phyloP scores from a whole-genome alignment of 2,888 invertebrate genomes.

The Toxonevra muliebris region DNA sequence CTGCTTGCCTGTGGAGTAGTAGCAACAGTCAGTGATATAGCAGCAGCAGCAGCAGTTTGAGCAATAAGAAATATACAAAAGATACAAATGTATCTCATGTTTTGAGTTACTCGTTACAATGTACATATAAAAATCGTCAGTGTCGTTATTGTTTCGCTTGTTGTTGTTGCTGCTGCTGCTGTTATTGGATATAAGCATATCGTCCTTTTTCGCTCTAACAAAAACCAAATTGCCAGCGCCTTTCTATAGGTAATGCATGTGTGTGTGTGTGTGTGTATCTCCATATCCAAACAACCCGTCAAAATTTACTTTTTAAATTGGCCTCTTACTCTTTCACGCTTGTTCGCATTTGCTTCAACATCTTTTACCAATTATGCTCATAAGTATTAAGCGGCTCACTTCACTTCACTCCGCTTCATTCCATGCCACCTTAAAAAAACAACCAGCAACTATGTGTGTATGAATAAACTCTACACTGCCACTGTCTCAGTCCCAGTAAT shows the following conservation, averaged over 20 bases:
- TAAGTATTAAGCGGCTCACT: slow-evolving; percentile 25
- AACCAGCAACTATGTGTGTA: background rate
- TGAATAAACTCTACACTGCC: background rate
- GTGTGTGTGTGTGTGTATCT: slow-evolving; percentile 15
- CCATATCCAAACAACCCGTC: too few species aligned
- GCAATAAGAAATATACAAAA: slow-evolving; percentile 57
- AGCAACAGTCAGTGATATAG: background rate
- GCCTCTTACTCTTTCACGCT: slow-evolving; percentile 28
- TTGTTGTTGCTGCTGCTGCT: slow-evolving; percentile 45
- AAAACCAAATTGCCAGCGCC: background rate
- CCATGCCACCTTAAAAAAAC: too few species aligned
- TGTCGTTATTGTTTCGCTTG: slow-evolving; percentile 35
- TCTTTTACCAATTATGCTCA: slow-evolving; percentile 44
- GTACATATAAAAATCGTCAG: slow-evolving; percentile 25
- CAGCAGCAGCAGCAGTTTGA: slow-evolving; percentile 45
- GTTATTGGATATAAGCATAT: too few species aligned
- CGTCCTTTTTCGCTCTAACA: slow-evolving; percentile 25
- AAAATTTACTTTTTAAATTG: too few species aligned
- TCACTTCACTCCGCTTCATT: too few species aligned
- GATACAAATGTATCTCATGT: slow-evolving; percentile 57
- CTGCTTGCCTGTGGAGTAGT: background rate
- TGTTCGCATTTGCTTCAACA: slow-evolving; percentile 38
- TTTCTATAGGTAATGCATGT: background rate
- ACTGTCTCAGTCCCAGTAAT: background rate
- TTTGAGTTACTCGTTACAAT: slow-evolving; percentile 37